A percentile compares a stretch with the other conserved stretches of the same genome.
Conservation (phyloP, 2,797 vertebrate species). For the Psittacula derbiana region DNA sequence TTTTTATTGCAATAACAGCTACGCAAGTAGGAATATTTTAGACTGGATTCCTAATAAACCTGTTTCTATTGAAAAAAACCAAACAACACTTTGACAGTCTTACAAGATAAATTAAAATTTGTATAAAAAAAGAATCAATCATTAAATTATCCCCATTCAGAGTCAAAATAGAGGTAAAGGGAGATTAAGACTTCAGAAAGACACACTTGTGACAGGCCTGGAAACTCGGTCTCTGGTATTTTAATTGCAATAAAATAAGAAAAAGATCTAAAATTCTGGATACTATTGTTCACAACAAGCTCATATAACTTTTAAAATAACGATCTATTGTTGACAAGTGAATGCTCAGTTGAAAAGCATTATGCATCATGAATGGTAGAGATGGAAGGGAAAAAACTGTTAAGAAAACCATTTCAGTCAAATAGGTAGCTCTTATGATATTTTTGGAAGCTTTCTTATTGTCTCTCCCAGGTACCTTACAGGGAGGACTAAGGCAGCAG, state of each 20-base stretch:
- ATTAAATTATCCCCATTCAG: neutral
- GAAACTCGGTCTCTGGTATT: neutral
- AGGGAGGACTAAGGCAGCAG: neutral
- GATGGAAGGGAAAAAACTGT: neutral
- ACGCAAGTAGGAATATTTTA: neutral
- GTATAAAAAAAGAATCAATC: neutral
- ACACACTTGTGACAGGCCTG: neutral
- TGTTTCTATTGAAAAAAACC: neutral
- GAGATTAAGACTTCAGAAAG: neutral
- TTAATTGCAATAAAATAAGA: neutral
- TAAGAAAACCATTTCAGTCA: neutral
- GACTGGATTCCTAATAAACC: neutral
- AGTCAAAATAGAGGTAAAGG: neutral
- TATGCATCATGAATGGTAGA: neutral
- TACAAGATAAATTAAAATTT: neutral
- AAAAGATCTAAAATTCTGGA: neutral
- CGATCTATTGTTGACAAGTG: neutral
- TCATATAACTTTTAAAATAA: neutral
- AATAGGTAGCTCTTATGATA: neutral
- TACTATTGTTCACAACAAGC: neutral
- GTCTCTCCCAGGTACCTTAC: neutral
- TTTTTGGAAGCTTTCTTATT: neutral
- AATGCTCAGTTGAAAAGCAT: neutral
- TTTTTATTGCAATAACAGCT: neutral
- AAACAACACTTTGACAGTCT: neutral